Evolutionary conservation across 2,797 vertebrate species (phyloP), one percentile per base, ranked within the genome.

Genomic region (Lepilemur ruficaudatus): DNA sequence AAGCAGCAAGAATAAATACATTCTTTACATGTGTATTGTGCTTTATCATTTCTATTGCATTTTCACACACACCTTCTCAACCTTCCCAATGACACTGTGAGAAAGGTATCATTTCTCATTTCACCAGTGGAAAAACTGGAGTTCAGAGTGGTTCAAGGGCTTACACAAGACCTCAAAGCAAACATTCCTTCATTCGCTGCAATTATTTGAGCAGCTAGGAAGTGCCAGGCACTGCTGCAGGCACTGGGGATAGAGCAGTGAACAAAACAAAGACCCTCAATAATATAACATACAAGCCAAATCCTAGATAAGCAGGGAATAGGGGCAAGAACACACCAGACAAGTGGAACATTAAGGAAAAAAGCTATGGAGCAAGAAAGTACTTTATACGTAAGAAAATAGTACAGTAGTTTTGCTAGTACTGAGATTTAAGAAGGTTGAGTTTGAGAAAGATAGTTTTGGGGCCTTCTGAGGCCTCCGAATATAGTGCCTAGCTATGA

Each of bases 11-110:
- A 94, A 79, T 63, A 95, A 61, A 83, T 48, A 67, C 38, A 78
- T 65, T 20, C 57, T 90, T 93, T 65, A 46, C 3, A 11, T 46
- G 7, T 59, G 46, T 32, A 59, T 7, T 70, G 2, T 52, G 13
- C 18, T 94, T 52, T 50, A 55, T 48, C 15, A 75, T 92, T 83
- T 89, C 32, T 67, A 50, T 18, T 94, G 38, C 41, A 41, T 78
- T 95, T 92, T 92, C 38, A 95, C 5, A 59, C 9, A 69, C 28
- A 82, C 13, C 18, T 91, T 94, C n/a, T 93, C 55, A 90, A n/a
- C 4, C 25, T 67, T 81, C 11, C 70, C 52, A 46, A 65, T 25
- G 46, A 86, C 15, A 61, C 17, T 20, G 1, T 48, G 48, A 81
- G 65, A 85, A 95, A 41, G 4, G 25, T 8, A 73, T 52, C 7